A percentile compares a stretch with the other conserved stretches of the same genome.
Conservation (phyloP, 1,140 invertebrate species). For the Bradynema listronoti region DNA sequence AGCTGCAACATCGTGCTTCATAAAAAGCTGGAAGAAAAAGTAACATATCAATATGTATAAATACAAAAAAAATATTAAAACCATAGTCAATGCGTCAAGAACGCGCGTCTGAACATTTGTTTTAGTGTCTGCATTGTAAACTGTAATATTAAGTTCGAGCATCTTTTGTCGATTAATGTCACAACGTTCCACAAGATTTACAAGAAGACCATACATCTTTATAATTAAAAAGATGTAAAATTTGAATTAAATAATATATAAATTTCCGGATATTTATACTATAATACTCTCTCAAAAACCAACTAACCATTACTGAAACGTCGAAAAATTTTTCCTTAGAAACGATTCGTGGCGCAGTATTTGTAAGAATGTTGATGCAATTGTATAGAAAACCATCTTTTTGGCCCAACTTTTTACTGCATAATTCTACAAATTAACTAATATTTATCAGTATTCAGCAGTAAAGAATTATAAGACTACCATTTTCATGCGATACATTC, state of each 20-base stretch:
- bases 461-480: conserved; percentile 12
- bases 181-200: conserved; percentile 31
- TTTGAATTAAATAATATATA: background rate
- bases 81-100: conserved; percentile 27
- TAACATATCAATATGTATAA: background rate
- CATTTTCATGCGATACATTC: conserved; percentile 37
- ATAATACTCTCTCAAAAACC: too few species aligned
- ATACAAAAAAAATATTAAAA: conserved; percentile 2
- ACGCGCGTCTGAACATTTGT: background rate
- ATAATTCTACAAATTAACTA: conserved; percentile 20
- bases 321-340: conserved; percentile 39
- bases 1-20: conserved; percentile 28
- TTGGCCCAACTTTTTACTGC: conserved; percentile 32
- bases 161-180: conserved; percentile 28
- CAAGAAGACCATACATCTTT: conserved; percentile 36
- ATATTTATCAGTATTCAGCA: background rate
- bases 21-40: conserved; percentile 24
- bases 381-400: conserved; percentile 33
- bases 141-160: background rate
- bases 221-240: conserved; percentile 11
- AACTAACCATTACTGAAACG: conserved; percentile 27
- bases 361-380: conserved; percentile 24
- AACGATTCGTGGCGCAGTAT: conserved; percentile 18
- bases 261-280: background rate
- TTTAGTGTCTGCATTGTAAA: conserved; percentile 9